Base-by-base conservation (phyloP, 2,888 invertebrate genomes). In the Caprella mutica region DNA sequence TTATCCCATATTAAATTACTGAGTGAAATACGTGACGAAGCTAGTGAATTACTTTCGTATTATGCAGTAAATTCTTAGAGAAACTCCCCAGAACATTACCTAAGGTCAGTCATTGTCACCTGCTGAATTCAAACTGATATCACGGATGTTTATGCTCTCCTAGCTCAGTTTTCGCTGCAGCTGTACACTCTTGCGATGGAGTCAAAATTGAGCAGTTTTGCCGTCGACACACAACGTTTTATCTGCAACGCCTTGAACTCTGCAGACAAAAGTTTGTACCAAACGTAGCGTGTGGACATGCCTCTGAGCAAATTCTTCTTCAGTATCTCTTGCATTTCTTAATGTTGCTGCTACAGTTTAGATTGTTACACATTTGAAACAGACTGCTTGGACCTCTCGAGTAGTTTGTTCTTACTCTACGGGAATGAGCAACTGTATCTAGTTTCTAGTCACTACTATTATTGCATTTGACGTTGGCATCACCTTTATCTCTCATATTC, bases 21-120 rank as follows among this genome's bases (percentile, higher is more conserved):
- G 9, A 9, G 8, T 33, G 33, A 33, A 33, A 9, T 33, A 9
- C 12, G 8, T 12, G 9, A 33, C 33, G 8, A 33, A 33, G 33
- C 33, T 33, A 9, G 8, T 12, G 33, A 9, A 33, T 9, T 8
- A 8, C 33, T 33, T 33, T 14, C 33, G 8, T 33, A 9, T 33
- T 33, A 33, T 40, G 40, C 40, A 5, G 19, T 40, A 40, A 40
- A 40, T 40, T 40, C 40, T 40, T n/a, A 17, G 40, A 40, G 40
- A 40, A 40, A n/a, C 40, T 40, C 6, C 40, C 17, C 17, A 40
- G 40, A 40, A 40, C 40, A 40, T 40, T 40, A 19, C 40, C 40
- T n/a, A 40, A 40, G 40, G 40, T 40, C 40, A 40, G 40, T n/a
- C 40, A 40, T 40, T 40, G 40, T 40, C 40, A 40, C 40, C 40